Conservation (phyloP, 1,140 invertebrate genomes). For the Argopecten irradians region DNA sequence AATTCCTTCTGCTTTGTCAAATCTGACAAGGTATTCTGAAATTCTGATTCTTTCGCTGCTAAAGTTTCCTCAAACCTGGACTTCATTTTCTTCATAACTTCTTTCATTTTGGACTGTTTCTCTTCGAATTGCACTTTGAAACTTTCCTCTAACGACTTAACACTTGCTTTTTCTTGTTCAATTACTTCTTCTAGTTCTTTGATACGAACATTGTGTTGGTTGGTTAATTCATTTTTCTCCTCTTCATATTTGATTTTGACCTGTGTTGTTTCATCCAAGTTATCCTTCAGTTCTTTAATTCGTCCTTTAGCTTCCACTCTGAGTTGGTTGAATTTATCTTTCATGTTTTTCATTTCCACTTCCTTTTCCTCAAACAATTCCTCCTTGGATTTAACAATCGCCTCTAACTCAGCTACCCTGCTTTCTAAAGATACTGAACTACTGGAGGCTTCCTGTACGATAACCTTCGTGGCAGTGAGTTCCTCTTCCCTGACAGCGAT, state of each 20-base stretch:
- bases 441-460: conserved; percentile 51
- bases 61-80: conserved; percentile 71
- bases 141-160: conserved; percentile 59
- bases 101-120: conserved; percentile 64
- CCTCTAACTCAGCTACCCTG: conserved; percentile 32
- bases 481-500: conserved; percentile 57
- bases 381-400: conserved; percentile 33
- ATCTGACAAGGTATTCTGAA: conserved; percentile 62
- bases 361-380: conserved; percentile 49
- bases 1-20: conserved; percentile 62
- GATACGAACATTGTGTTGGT: conserved; percentile 13
- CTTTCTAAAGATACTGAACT: neutral
- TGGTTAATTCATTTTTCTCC: conserved; percentile 45
- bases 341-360: conserved; percentile 37
- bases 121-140: conserved; percentile 68
- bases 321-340: conserved; percentile 63
- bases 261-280: conserved; percentile 49
- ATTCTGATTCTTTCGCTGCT: conserved; percentile 66
- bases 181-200: conserved; percentile 46
- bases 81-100: conserved; percentile 65
- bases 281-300: conserved; percentile 62
- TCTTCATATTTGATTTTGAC: conserved; percentile 45
- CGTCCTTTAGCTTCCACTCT: conserved; percentile 55
- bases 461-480: conserved; percentile 52
- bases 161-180: conserved; percentile 37